These are phyloP conservation scores for Diplodus puntazzo DNA, from an alignment of 2,797 vertebrate species.

Conservation along the genomic window DNA sequence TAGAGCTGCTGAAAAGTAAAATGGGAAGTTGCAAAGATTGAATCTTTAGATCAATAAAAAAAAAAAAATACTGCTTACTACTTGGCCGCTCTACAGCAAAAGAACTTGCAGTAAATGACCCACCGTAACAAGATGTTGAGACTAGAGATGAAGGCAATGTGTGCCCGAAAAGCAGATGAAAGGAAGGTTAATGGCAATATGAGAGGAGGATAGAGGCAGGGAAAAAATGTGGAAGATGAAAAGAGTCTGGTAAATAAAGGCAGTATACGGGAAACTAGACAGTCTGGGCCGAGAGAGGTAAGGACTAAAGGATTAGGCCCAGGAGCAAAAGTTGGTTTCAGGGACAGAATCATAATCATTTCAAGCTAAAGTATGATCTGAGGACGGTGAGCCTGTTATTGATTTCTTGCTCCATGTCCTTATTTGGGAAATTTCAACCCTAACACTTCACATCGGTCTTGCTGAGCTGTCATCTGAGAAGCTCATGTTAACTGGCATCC, in stretches of 20 bases:
- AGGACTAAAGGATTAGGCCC: not conserved
- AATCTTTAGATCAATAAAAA: slow-evolving; percentile 20
- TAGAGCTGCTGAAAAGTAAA: slow-evolving; percentile 1
- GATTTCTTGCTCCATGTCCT: not conserved
- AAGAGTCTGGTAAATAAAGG: slow-evolving; percentile 57
- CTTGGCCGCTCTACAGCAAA: slow-evolving; percentile 17
- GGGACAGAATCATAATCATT: not conserved
- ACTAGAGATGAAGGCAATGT: slow-evolving; percentile 49
- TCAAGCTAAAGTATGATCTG: not conserved
- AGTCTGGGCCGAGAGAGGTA: slow-evolving; percentile 5
- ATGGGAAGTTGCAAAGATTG: slow-evolving; percentile 22
- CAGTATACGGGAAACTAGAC: slow-evolving; percentile 22
- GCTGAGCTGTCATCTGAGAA: slow-evolving; percentile 4
- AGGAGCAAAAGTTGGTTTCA: slow-evolving; percentile 5
- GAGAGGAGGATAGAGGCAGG: slow-evolving; percentile 32
- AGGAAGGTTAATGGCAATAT: slow-evolving; percentile 57
- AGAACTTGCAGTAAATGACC: slow-evolving; percentile 42
- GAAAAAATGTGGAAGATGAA: slow-evolving; percentile 59
- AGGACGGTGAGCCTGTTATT: not conserved
- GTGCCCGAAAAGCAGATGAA: slow-evolving; percentile 67
- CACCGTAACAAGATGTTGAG: slow-evolving; percentile 23
- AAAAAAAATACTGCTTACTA: slow-evolving; percentile 5
- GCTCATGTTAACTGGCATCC: slow-evolving; percentile 5
- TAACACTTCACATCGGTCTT: not conserved
- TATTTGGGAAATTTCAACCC: not conserved